Evolutionary conservation across 2,888 invertebrate species (phyloP).

Genomic region (Achlya flavicornis): DNA sequence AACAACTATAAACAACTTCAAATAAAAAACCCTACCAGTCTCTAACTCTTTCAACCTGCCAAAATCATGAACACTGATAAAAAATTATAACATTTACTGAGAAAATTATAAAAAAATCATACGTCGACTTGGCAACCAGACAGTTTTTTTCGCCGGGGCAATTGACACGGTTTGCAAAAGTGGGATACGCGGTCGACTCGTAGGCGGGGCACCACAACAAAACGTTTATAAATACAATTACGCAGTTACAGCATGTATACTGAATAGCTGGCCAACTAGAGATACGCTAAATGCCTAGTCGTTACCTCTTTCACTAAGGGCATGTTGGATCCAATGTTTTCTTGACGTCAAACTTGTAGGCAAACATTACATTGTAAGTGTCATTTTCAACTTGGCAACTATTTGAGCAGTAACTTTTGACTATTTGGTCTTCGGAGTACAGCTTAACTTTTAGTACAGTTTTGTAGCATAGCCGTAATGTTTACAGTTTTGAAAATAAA

Average conservation of each 20-base stretch:
- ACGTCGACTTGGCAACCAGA: constrained; percentile 64
- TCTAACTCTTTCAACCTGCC: neutral
- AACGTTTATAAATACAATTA: constrained; percentile 37
- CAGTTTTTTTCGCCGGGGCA: constrained; percentile 64
- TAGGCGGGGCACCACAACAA: constrained; percentile 63
- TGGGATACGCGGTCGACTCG: constrained; percentile 64
- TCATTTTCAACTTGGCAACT: constrained; percentile 7
- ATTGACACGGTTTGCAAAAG: constrained; percentile 74
- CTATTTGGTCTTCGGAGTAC: neutral
- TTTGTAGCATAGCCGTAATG: neutral
- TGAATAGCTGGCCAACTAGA: constrained; percentile 10
- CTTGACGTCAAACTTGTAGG: neutral
- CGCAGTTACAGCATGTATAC: constrained; percentile 12
- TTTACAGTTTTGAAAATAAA: neutral
- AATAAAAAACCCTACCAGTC: neutral
- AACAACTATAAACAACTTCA: neutral
- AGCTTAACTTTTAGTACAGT: neutral
- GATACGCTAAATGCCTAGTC: constrained; percentile 3
- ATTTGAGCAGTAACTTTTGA: constrained; percentile 4
- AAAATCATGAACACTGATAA: neutral
- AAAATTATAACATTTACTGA: neutral
- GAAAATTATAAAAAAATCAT: constrained; percentile 40
- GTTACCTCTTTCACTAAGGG: neutral
- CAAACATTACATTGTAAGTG: constrained; percentile 1
- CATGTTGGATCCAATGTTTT: neutral